These are phyloP conservation scores for Dichetophora obliterata DNA, from an alignment of 2,888 invertebrate species.

Conservation along the genomic window DNA sequence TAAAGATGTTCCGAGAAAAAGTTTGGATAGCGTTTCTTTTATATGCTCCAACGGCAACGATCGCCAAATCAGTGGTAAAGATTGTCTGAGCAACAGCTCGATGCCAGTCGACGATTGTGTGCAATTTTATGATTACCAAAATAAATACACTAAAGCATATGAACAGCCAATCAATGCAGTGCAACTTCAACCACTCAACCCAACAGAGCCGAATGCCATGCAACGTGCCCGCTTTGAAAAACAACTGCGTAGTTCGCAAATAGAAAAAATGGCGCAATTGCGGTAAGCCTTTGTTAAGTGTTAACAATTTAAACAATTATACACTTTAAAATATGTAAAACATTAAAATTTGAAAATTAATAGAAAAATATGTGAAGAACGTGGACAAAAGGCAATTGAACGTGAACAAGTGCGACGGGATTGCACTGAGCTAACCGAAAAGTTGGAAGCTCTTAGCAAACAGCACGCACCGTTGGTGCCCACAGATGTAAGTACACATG, in stretches of 20 bases:
- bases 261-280: slow-evolving; percentile 55
- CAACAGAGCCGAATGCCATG: slow-evolving; percentile 58
- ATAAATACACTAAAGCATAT: slow-evolving; percentile 68
- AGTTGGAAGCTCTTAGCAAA: slow-evolving; percentile 70
- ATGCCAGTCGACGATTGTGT: slow-evolving; percentile 53
- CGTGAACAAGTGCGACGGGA: slow-evolving; percentile 71
- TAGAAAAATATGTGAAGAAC: slow-evolving; percentile 62
- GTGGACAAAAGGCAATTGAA: slow-evolving; percentile 71
- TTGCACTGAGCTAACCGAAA: slow-evolving; percentile 71
- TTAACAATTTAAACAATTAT: not conserved
- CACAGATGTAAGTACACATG: slow-evolving; percentile 55
- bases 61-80: not conserved
- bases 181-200: slow-evolving; percentile 57
- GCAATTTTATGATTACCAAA: slow-evolving; percentile 71
- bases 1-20: not conserved
- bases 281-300: slow-evolving; percentile 48
- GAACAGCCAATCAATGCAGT: slow-evolving; percentile 62
- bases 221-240: slow-evolving; percentile 61
- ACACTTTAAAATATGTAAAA: not conserved
- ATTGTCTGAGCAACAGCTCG: not conserved
- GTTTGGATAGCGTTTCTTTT: not conserved
- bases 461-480: slow-evolving; percentile 58
- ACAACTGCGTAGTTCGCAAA: slow-evolving; percentile 52
- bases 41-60: not conserved
- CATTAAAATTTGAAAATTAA: slow-evolving; percentile 2